These are phyloP conservation scores for Pogonocherus hispidulus DNA, from an alignment of 2,888 invertebrate species.

Conservation along the genomic window DNA sequence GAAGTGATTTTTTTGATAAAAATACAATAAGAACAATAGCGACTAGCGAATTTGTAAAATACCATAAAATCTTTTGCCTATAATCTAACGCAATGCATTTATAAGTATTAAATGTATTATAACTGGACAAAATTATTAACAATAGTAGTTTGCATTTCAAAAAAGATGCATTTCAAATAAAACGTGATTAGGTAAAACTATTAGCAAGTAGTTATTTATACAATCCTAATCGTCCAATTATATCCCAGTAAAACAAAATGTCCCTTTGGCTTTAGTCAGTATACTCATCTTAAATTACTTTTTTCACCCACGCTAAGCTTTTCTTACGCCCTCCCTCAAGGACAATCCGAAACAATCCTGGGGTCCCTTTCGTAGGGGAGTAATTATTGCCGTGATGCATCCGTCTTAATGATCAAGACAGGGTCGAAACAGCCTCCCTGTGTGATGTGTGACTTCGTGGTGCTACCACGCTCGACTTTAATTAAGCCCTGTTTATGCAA, in stretches of 20 bases:
- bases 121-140: background rate
- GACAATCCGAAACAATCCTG: constrained; percentile 26
- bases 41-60: too few species aligned
- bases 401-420: constrained; percentile 25
- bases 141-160: too few species aligned
- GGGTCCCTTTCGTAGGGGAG: constrained; percentile 23
- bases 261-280: background rate
- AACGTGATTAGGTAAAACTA: too few species aligned
- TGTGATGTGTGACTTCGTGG: constrained; percentile 38
- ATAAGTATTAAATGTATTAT: too few species aligned
- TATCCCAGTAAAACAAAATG: background rate
- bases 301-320: constrained; percentile 12
- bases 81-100: too few species aligned
- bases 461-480: constrained; percentile 28
- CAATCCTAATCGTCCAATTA: constrained; percentile 12
- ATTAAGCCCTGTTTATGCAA: constrained; percentile 42
- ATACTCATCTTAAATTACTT: constrained; percentile 12
- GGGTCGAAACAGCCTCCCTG: constrained; percentile 16
- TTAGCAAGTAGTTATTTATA: too few species aligned
- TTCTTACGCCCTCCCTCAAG: constrained; percentile 15
- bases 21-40: too few species aligned
- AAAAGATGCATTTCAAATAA: too few species aligned
- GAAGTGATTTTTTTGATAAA: too few species aligned
- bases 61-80: too few species aligned
- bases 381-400: constrained; percentile 32